Conservation (phyloP, 2,797 vertebrate species). For the Argya squamiceps region DNA sequence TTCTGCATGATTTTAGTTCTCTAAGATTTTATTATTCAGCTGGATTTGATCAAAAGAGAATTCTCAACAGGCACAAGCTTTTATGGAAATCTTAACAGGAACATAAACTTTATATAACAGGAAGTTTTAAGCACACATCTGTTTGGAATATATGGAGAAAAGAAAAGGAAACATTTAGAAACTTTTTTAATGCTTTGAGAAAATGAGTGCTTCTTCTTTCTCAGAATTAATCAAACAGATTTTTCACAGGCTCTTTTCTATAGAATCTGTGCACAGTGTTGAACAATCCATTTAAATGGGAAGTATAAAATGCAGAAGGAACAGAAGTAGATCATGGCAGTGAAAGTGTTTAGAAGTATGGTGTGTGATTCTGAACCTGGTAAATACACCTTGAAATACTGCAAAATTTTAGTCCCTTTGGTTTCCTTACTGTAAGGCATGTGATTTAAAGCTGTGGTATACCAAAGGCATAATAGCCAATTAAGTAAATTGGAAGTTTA, state of each 20-base stretch:
- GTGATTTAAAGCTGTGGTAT: background rate
- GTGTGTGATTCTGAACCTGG: background rate
- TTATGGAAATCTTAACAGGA: background rate
- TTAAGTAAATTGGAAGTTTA: background rate
- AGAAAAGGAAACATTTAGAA: background rate
- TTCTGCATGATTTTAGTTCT: background rate
- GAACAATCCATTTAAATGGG: background rate
- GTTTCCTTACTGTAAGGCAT: background rate
- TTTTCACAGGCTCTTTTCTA: background rate
- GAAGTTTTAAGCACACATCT: conserved; percentile 17
- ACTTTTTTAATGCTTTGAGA: background rate
- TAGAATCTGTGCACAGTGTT: background rate
- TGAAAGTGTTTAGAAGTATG: background rate
- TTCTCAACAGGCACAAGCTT: background rate
- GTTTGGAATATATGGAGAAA: background rate
- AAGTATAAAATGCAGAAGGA: background rate
- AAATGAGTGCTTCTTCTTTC: background rate
- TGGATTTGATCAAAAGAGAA: background rate
- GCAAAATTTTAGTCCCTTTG: background rate
- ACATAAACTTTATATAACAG: background rate
- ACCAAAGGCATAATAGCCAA: background rate
- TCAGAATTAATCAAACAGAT: background rate
- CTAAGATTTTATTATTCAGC: background rate
- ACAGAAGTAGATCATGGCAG: background rate
- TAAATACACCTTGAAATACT: background rate